These are phyloP conservation scores for Macrotis lagotis DNA, from an alignment of 2,113 vertebrate genomes.

Conservation along the genomic window DNA sequence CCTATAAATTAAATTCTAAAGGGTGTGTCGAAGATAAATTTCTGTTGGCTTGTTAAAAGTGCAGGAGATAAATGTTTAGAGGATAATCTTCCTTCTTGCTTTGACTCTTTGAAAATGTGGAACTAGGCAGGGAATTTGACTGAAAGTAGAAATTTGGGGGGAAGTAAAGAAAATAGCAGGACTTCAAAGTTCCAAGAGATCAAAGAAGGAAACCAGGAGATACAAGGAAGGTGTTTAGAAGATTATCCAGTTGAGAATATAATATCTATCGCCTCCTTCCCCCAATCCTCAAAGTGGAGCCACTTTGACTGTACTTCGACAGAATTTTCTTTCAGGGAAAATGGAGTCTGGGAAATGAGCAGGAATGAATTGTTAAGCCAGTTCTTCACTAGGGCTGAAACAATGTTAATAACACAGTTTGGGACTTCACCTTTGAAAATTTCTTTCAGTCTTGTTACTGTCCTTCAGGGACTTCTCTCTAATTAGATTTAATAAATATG, in stretches of 20 bases:
- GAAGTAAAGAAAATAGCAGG: constrained; percentile 18
- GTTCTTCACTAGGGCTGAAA: constrained; percentile 3
- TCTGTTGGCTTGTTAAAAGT: constrained; percentile 65
- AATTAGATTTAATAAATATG: constrained; percentile 82
- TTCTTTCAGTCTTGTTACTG: constrained; percentile 61
- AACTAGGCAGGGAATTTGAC: constrained; percentile 21
- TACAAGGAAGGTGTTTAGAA: background rate
- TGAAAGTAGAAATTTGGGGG: constrained; percentile 46
- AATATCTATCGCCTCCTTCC: background rate
- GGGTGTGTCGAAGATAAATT: constrained; percentile 71
- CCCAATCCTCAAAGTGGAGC: background rate
- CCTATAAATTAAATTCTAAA: constrained; percentile 66
- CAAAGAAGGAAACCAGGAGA: background rate
- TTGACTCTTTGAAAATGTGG: constrained; percentile 52
- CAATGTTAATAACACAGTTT: background rate
- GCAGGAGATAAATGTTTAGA: constrained; percentile 61
- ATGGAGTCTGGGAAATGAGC: background rate
- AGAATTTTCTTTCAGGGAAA: background rate
- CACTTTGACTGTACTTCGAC: background rate
- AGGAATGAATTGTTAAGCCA: background rate
- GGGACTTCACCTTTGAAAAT: constrained; percentile 64
- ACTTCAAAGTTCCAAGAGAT: constrained; percentile 29
- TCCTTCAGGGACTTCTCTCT: constrained; percentile 74
- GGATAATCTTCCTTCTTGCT: constrained; percentile 70
- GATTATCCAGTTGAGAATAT: background rate